Conservation (phyloP, 2,888 invertebrate genomes). For the Xestia xanthographa region DNA sequence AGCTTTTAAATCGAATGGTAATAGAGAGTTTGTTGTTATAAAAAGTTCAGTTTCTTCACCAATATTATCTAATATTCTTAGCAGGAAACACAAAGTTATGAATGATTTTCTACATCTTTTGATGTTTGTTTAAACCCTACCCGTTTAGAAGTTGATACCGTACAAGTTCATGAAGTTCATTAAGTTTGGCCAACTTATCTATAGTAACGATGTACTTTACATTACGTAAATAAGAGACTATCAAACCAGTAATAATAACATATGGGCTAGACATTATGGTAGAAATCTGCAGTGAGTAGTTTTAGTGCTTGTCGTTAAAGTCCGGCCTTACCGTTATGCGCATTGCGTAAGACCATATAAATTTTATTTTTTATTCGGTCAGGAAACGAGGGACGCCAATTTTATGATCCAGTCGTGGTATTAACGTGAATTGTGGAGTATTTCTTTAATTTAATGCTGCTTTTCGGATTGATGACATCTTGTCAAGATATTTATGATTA, state of each 20-base stretch:
- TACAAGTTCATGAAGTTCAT: background rate
- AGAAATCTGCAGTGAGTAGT: slow-evolving; percentile 35
- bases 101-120: background rate
- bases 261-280: slow-evolving; percentile 27
- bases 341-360: slow-evolving; percentile 58
- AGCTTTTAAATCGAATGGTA: background rate
- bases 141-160: background rate
- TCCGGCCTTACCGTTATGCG: slow-evolving; percentile 41
- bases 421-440: slow-evolving; percentile 37
- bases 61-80: background rate
- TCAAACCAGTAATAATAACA: slow-evolving; percentile 23
- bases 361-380: slow-evolving; percentile 36
- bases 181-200: background rate
- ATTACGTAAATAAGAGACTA: slow-evolving; percentile 1
- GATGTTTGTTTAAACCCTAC: background rate
- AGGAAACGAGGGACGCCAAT: slow-evolving; percentile 30
- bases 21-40: background rate
- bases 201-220: background rate
- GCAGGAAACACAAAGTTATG: background rate
- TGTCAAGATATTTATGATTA: background rate
- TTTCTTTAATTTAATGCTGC: slow-evolving; percentile 10
- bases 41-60: background rate
- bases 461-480: background rate
- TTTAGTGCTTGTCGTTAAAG: slow-evolving; percentile 30
- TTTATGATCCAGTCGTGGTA: slow-evolving; percentile 35